phyloP scores from a whole-genome alignment of 2,888 invertebrate genomes.

The Idaea biselata region DNA sequence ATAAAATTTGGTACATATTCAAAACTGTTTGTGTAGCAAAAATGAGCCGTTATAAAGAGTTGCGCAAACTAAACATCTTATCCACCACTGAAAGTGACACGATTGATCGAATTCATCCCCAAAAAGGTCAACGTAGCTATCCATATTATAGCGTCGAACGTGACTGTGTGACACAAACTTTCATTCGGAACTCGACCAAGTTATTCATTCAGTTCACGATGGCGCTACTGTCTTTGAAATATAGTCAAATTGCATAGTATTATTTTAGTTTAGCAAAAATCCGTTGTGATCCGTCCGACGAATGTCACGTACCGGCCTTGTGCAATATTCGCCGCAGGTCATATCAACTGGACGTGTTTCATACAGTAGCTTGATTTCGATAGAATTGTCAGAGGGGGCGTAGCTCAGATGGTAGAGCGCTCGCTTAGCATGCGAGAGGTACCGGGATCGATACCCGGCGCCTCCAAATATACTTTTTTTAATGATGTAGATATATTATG shows the following conservation, averaged over 20 bases:
- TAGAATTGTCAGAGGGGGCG: slow-evolving; percentile 46
- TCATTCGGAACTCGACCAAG: background rate
- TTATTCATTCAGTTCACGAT: background rate
- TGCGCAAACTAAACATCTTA: slow-evolving; percentile 1
- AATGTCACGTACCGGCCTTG: background rate
- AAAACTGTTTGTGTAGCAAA: background rate
- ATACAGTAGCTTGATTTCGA: background rate
- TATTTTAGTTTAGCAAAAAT: background rate
- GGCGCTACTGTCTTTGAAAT: background rate
- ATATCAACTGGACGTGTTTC: background rate
- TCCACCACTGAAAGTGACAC: background rate
- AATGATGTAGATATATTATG: too few relatives aligned
- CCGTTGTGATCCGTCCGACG: too few relatives aligned
- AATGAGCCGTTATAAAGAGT: background rate
- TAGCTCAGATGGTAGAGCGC: slow-evolving; percentile 76
- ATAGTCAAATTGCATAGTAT: background rate
- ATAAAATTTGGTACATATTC: background rate
- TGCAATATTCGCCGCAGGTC: background rate
- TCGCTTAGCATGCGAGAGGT: slow-evolving; percentile 79
- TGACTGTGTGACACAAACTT: background rate
- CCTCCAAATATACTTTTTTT: slow-evolving; percentile 42
- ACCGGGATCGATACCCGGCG: slow-evolving; percentile 77
- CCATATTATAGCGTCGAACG: background rate
- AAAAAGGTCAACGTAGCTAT: slow-evolving; percentile 9
- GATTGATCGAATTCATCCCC: background rate